Conservation (phyloP, 2,113 vertebrate species). For the Casuarius casuarius region DNA sequence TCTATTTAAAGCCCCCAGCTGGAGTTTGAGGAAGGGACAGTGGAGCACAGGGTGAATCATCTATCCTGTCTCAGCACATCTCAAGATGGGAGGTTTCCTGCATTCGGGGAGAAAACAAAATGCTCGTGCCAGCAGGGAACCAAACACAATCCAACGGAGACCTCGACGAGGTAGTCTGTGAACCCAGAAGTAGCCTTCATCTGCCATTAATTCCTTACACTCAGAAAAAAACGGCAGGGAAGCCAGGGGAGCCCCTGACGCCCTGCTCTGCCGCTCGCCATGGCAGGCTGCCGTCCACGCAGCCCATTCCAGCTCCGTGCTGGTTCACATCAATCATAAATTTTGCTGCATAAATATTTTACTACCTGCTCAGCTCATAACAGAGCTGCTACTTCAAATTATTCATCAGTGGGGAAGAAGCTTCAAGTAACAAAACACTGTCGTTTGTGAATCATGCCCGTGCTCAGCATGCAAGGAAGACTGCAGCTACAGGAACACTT, state of each 20-base stretch:
- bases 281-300: background rate
- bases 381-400: background rate
- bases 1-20: conserved; percentile 40
- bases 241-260: background rate
- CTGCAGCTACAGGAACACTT: background rate
- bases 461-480: background rate
- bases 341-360: background rate
- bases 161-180: background rate
- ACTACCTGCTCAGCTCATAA: background rate
- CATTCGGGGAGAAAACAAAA: conserved; percentile 32
- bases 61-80: conserved; percentile 34
- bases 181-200: background rate
- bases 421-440: background rate
- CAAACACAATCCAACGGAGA: background rate
- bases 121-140: background rate
- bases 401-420: background rate
- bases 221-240: background rate
- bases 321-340: background rate
- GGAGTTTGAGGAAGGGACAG: conserved; percentile 51
- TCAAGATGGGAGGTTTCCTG: conserved; percentile 30
- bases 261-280: rapidly evolving
- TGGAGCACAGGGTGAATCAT: background rate
- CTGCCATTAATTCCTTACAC: background rate
- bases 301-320: background rate
- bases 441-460: background rate